Evolutionary conservation across 2,797 vertebrate species (phyloP).

Genomic region (Simalia tracyae): DNA sequence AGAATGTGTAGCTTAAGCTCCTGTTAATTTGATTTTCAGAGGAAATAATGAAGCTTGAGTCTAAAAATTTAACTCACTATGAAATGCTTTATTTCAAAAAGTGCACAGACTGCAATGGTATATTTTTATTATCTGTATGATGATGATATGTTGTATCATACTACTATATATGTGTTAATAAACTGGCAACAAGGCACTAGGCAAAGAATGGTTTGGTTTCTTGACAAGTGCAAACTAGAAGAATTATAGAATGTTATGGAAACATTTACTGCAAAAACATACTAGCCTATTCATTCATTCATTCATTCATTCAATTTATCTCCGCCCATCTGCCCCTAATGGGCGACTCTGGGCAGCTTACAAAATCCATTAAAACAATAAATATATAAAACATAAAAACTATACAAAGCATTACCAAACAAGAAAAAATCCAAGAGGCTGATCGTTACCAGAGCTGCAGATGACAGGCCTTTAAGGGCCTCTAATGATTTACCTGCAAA

Average conservation of each 20-base stretch:
- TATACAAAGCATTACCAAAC: too few relatives aligned
- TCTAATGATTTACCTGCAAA: too few relatives aligned
- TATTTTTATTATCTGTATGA: background rate
- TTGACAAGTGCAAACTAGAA: conserved; percentile 25
- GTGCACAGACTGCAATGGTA: conserved; percentile 5
- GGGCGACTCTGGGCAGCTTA: too few relatives aligned
- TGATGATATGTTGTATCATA: conserved; percentile 16
- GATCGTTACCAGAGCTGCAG: too few relatives aligned
- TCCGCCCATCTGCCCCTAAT: too few relatives aligned
- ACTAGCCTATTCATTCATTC: background rate
- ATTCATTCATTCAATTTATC: too few relatives aligned
- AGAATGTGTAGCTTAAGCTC: conserved; percentile 15
- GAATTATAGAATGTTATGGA: background rate
- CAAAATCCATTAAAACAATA: too few relatives aligned
- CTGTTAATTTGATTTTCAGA: background rate
- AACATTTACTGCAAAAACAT: background rate
- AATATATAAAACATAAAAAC: too few relatives aligned
- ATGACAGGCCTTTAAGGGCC: too few relatives aligned
- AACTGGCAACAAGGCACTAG: background rate
- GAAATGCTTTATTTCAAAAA: conserved; percentile 12
- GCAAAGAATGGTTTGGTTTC: conserved; percentile 10
- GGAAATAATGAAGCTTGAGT: conserved; percentile 1
- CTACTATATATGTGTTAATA: conserved; percentile 6
- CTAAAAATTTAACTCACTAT: conserved; percentile 4
- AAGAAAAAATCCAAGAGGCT: too few relatives aligned